Evolutionary conservation across 2,888 invertebrate genomes (phyloP).

Genomic region (Yponomeuta cagnagella): DNA sequence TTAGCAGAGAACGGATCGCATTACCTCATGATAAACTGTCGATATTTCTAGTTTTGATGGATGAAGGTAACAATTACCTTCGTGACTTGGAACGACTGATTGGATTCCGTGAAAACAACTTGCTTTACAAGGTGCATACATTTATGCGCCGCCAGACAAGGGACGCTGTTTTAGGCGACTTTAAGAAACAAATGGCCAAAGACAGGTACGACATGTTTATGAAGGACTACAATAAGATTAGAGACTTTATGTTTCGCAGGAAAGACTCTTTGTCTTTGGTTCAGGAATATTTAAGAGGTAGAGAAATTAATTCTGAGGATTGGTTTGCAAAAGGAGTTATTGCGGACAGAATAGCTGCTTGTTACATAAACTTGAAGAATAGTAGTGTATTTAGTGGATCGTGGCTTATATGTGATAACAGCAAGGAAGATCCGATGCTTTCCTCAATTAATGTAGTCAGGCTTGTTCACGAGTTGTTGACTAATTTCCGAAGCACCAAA

Average conservation of each 20-base stretch:
- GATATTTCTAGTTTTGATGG: slow-evolving; percentile 6
- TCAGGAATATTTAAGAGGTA: background rate
- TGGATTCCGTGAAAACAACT: background rate
- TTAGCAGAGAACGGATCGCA: background rate
- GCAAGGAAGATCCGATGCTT: slow-evolving; percentile 32
- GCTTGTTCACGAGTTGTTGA: slow-evolving; percentile 28
- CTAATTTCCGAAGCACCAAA: slow-evolving; percentile 22
- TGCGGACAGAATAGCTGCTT: slow-evolving; percentile 26
- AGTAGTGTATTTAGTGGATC: slow-evolving; percentile 25
- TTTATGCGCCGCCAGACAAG: slow-evolving; percentile 22
- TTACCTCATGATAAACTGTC: slow-evolving; percentile 1
- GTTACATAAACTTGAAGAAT: slow-evolving; percentile 31
- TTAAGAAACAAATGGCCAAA: slow-evolving; percentile 15
- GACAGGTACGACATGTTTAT: slow-evolving; percentile 6
- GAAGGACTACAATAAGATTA: background rate
- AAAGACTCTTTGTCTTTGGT: background rate
- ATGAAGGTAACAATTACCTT: slow-evolving; percentile 5
- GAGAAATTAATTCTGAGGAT: slow-evolving; percentile 15
- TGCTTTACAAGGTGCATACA: slow-evolving; percentile 14
- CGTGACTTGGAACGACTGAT: background rate
- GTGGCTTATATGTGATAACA: slow-evolving; percentile 24
- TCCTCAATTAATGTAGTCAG: slow-evolving; percentile 31
- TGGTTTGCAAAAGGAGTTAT: slow-evolving; percentile 29
- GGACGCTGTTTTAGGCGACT: slow-evolving; percentile 12
- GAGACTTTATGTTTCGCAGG: background rate